phyloP scores from a whole-genome alignment of 2,113 vertebrate genomes.

The Tupaia chinensis region DNA sequence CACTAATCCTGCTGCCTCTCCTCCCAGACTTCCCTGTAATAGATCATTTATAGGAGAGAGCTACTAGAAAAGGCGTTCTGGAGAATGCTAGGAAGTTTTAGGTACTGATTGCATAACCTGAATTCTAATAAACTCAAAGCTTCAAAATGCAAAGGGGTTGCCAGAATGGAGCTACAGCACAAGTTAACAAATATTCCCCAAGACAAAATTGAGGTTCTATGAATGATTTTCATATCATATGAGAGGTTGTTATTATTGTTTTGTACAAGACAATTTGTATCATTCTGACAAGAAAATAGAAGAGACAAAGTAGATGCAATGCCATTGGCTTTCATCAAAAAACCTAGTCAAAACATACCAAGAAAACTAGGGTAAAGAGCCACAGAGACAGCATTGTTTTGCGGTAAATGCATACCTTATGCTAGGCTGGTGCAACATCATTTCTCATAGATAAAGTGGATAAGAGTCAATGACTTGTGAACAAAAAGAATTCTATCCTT shows the following conservation, averaged over 20 bases:
- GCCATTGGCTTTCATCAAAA: background rate
- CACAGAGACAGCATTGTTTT: background rate
- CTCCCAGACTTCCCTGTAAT: accelerated
- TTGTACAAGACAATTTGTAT: background rate
- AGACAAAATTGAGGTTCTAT: background rate
- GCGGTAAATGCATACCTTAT: background rate
- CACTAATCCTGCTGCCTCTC: background rate
- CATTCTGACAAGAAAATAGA: background rate
- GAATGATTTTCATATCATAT: background rate
- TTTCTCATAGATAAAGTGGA: background rate
- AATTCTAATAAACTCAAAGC: background rate
- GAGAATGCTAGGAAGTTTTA: background rate
- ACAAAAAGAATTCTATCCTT: background rate
- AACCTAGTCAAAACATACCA: background rate
- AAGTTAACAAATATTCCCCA: background rate
- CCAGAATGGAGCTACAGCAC: background rate
- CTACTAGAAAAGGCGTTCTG: background rate
- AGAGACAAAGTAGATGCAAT: background rate
- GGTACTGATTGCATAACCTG: background rate
- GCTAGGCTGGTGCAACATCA: background rate
- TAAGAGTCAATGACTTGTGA: background rate
- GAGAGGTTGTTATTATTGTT: background rate
- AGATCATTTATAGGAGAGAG: background rate
- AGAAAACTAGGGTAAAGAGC: background rate
- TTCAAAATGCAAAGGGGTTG: background rate